Evolutionary conservation across 1,140 invertebrate species (phyloP).

Genomic region (Lithobius niger): DNA sequence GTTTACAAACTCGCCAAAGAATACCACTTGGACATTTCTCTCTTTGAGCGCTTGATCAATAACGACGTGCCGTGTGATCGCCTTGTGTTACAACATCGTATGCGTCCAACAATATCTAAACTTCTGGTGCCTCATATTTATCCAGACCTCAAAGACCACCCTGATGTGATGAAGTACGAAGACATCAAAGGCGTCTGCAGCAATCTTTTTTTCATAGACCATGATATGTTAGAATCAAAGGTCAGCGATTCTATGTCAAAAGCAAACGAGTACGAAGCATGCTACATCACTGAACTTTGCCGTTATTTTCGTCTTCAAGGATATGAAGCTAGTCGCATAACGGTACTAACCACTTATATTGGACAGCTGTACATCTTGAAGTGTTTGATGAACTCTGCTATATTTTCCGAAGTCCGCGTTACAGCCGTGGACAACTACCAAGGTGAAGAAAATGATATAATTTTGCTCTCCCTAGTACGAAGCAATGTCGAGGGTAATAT

Average conservation of each 20-base stretch:
- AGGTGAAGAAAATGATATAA: slow-evolving; percentile 22
- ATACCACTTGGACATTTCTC: slow-evolving; percentile 23
- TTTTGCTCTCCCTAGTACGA: slow-evolving; percentile 20
- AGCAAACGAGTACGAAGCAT: slow-evolving; percentile 3
- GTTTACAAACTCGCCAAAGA: slow-evolving; percentile 22
- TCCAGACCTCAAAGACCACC: slow-evolving; percentile 4
- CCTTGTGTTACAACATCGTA: slow-evolving; percentile 32
- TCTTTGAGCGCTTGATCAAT: slow-evolving; percentile 26
- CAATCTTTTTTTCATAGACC: slow-evolving; percentile 47
- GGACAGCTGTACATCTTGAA: slow-evolving; percentile 3
- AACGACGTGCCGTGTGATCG: slow-evolving; percentile 23
- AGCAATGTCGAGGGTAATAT: slow-evolving; percentile 15
- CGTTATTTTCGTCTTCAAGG: slow-evolving; percentile 12
- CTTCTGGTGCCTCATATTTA: slow-evolving; percentile 33
- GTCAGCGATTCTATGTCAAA: slow-evolving; percentile 2
- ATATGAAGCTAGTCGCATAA: not conserved
- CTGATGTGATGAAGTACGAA: slow-evolving; percentile 36
- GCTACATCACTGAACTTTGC: not conserved
- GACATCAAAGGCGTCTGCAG: slow-evolving; percentile 36
- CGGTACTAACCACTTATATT: slow-evolving; percentile 7
- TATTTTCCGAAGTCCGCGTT: not conserved
- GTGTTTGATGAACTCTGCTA: not conserved
- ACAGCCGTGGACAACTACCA: slow-evolving; percentile 25
- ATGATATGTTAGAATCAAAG: slow-evolving; percentile 25
- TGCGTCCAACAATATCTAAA: slow-evolving; percentile 32